These are phyloP conservation scores for Agonopterix arenella DNA, from an alignment of 2,888 invertebrate genomes.

Conservation along the genomic window DNA sequence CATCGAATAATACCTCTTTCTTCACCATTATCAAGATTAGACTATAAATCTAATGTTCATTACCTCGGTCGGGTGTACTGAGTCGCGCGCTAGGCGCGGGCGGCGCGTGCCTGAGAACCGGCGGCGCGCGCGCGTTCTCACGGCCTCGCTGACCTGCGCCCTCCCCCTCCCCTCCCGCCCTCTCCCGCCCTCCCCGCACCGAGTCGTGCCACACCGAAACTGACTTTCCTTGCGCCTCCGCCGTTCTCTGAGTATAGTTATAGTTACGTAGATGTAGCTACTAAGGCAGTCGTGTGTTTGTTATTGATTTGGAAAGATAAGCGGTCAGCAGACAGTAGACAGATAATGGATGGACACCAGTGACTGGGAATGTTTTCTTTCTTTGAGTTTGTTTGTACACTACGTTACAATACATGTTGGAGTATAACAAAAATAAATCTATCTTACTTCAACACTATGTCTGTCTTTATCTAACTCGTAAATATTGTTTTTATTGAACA, in stretches of 20 bases:
- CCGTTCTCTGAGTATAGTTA: conserved; percentile 19
- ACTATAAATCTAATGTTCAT: conserved; percentile 2
- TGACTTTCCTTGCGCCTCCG: conserved; percentile 1
- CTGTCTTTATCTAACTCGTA: too few species aligned
- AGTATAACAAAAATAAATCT: too few species aligned
- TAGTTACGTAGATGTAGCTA: conserved; percentile 2
- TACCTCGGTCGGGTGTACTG: conserved; percentile 22
- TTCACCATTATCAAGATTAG: too few species aligned
- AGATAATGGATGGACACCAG: too few species aligned
- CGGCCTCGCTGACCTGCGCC: conserved; percentile 63
- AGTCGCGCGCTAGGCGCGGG: conserved; percentile 47
- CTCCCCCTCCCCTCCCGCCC: conserved; percentile 16
- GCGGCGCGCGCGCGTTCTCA: conserved; percentile 75
- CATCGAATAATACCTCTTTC: too few species aligned
- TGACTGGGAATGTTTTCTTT: too few species aligned
- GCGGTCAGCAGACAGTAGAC: neutral
- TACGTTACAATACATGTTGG: too few species aligned
- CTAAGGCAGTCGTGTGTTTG: neutral
- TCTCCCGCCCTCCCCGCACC: conserved; percentile 10
- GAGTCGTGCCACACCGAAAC: neutral
- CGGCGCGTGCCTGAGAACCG: conserved; percentile 75
- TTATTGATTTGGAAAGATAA: conserved; percentile 1
- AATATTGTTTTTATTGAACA: too few species aligned
- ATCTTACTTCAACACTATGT: too few species aligned
- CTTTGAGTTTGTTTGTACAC: too few species aligned